Evolutionary conservation across 2,888 invertebrate species (phyloP).

Genomic region (Tipula unca): DNA sequence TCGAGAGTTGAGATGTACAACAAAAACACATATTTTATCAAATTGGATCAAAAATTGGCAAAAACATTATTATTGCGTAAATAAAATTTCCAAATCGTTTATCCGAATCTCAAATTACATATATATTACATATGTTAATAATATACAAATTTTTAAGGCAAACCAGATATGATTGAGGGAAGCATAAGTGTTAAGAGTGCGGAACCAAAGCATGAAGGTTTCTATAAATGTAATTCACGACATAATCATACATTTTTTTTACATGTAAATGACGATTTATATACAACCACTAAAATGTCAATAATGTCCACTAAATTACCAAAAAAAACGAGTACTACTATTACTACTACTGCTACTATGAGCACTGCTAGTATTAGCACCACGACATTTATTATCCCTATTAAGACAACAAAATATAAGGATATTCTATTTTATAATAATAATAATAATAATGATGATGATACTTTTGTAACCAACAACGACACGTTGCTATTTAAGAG

Average conservation of each 20-base stretch:
- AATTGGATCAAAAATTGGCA: not conserved
- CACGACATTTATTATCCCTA: not conserved
- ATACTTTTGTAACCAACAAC: not conserved
- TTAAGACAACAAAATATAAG: not conserved
- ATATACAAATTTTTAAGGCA: constrained; percentile 31
- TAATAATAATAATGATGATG: not conserved
- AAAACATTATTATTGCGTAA: not conserved
- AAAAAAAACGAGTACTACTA: not conserved
- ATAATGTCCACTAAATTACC: not conserved
- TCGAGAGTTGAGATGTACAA: not conserved
- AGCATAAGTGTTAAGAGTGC: constrained; percentile 39
- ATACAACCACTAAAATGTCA: not conserved
- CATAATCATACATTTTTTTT: constrained; percentile 35
- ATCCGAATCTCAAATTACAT: not conserved
- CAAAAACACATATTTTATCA: not conserved
- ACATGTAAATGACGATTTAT: constrained; percentile 29
- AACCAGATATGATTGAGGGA: constrained; percentile 40
- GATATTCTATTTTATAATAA: not conserved
- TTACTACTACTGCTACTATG: not conserved
- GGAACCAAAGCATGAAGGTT: constrained; percentile 38
- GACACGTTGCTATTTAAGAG: not conserved
- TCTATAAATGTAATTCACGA: constrained; percentile 38
- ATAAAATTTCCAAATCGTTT: not conserved
- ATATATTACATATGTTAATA: not conserved
- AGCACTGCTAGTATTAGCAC: not conserved